Evolutionary conservation across 2,888 invertebrate species (phyloP).

Genomic region (Holacanthella duospinosa): DNA sequence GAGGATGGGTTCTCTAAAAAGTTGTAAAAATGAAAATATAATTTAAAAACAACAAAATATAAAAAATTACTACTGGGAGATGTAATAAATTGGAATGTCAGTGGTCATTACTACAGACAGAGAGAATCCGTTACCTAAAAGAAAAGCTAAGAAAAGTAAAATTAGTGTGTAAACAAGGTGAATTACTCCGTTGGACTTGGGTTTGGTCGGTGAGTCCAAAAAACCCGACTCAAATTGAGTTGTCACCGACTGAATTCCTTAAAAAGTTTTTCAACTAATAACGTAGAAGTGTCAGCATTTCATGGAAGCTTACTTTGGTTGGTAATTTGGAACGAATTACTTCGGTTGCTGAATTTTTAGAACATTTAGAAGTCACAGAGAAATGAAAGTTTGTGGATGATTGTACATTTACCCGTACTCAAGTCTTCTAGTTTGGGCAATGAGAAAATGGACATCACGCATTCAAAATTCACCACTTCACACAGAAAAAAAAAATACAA

Average conservation of each 20-base stretch:
- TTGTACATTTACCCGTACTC: conserved; percentile 3
- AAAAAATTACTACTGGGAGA: not conserved
- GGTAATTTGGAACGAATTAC: not conserved
- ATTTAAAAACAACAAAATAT: not conserved
- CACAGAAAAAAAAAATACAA: not conserved
- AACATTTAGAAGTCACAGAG: not conserved
- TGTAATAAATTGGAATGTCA: not conserved
- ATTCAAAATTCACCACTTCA: not conserved
- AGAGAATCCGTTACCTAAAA: not conserved
- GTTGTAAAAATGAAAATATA: not conserved
- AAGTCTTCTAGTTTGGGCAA: not conserved
- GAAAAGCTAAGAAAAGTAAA: not conserved
- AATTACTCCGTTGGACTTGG: not conserved
- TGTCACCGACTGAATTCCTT: not conserved
- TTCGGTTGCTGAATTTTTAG: not conserved
- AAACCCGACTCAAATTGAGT: not conserved
- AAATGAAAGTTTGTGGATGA: not conserved
- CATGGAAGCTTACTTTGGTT: conserved; percentile 1
- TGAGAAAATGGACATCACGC: not conserved
- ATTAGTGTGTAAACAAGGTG: not conserved
- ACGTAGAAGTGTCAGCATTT: not conserved
- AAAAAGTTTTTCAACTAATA: not conserved
- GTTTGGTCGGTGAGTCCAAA: not conserved
- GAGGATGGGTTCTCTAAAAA: not conserved
- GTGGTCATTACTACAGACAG: not conserved